A percentile compares a stretch with the other conserved stretches of the same genome.
Conservation (phyloP, 2,888 invertebrate genomes). For the Idaea straminata region DNA sequence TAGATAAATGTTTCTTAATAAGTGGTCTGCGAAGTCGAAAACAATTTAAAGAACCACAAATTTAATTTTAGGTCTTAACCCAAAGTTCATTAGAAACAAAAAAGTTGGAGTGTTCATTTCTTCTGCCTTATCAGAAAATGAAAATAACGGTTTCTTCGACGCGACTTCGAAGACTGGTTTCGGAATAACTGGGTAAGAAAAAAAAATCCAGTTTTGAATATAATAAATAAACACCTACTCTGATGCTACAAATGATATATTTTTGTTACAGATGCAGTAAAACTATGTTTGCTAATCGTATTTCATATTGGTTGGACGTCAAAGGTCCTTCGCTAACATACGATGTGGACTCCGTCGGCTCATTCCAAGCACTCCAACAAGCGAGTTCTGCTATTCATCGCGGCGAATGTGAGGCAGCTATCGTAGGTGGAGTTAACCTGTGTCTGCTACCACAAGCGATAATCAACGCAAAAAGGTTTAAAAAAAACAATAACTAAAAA, state of each 20-base stretch:
- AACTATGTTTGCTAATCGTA: slow-evolving; percentile 63
- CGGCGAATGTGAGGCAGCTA: slow-evolving; percentile 71
- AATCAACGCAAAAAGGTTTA: slow-evolving; percentile 54
- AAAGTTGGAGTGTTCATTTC: slow-evolving; percentile 71
- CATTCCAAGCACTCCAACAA: slow-evolving; percentile 48
- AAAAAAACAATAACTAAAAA: background rate
- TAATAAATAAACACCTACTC: background rate
- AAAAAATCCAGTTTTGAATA: background rate
- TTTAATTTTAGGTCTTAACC: slow-evolving; percentile 78
- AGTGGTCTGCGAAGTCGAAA: too few relatives aligned
- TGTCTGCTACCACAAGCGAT: slow-evolving; percentile 77
- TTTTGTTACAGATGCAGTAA: slow-evolving; percentile 47
- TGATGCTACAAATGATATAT: background rate
- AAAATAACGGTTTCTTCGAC: slow-evolving; percentile 70
- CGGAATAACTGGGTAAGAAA: slow-evolving; percentile 52
- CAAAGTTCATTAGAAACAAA: slow-evolving; percentile 74
- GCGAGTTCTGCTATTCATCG: slow-evolving; percentile 50
- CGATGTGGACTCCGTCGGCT: slow-evolving; percentile 57
- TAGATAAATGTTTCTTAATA: too few relatives aligned
- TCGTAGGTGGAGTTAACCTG: slow-evolving; percentile 81
- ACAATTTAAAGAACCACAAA: background rate
- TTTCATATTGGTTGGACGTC: slow-evolving; percentile 64
- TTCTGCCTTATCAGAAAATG: slow-evolving; percentile 81
- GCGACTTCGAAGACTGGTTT: slow-evolving; percentile 39
- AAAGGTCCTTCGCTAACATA: slow-evolving; percentile 61